Evolutionary conservation across 2,797 vertebrate genomes (phyloP), one percentile per base, ranked within the genome.

Genomic region (Acanthiza pusilla): DNA sequence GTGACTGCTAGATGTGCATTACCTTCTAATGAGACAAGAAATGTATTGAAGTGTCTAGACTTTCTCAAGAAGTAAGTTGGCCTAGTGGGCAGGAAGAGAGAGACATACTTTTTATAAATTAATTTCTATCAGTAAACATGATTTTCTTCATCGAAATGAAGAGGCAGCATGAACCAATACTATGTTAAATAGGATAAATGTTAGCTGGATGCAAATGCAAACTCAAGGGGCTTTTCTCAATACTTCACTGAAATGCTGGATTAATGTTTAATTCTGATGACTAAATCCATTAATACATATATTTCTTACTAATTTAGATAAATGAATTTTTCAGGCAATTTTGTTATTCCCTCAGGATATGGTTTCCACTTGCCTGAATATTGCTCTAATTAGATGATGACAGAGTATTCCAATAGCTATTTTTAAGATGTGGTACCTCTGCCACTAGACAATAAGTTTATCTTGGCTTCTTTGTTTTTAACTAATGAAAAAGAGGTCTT

Each of bases 251-350:
- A 67, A 88, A 71, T 20, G 32, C 9, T 58, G n/a, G 40, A 74
- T 76, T 93, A 83, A 70, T 71, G 38, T 66, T 87, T 89, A 93
- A 89, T 84, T 73, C 58, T 85, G 71, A 78, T 89, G 47, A 92
- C 30, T 89, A 85, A 87, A 82, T 82, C 36, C 32, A 61, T 87
- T 91, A 75, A 87, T 90, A 73, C 29, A n/a, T 67, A 34, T 86
- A 81, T 88, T 86, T 93, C 36, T 76, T 76, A 51, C 71, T 89
- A 48, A 76, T 6, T 65, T 70, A 76, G 60, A 66, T 60, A 82
- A 91, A 81, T 74, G 55, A 92, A 25, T 22, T 89, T 82, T 93
- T 48, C 62, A 66, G 48, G 34, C n/a, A 62, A 72, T 91, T 92
- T 87, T 87, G 8, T 83, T 65, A 65, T 71, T 87, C 61, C 51